Percentiles rank a stretch among this genome's conserved stretches.
Conservation (phyloP, 2,113 vertebrate genomes). For the Poeciliopsis prolifica region DNA sequence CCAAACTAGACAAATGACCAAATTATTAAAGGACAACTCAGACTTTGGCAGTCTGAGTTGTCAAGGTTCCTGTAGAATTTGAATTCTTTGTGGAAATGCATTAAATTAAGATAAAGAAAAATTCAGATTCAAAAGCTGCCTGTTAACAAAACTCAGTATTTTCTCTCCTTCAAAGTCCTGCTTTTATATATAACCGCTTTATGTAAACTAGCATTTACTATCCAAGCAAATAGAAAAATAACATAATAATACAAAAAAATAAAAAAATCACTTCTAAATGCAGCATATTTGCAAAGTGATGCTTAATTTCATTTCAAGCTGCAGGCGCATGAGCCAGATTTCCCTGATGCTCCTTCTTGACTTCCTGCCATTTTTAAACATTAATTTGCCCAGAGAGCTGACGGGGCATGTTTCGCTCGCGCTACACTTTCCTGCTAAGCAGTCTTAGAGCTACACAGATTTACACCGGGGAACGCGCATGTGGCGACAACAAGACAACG, state of each 20-base stretch:
- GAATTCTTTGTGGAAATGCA: too few relatives aligned
- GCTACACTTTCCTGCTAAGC: conserved; percentile 25
- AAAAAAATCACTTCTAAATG: neutral
- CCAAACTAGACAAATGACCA: too few relatives aligned
- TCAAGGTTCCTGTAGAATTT: too few relatives aligned
- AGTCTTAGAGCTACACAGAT: conserved; percentile 40
- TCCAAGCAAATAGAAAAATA: neutral
- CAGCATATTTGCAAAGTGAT: neutral
- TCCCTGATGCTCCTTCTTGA: conserved; percentile 7
- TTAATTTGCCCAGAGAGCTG: conserved; percentile 37
- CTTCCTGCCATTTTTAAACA: conserved; percentile 31
- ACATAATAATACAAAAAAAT: neutral
- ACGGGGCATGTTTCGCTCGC: conserved; percentile 22
- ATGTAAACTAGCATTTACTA: neutral
- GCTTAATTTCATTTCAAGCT: conserved; percentile 16
- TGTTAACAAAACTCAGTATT: too few relatives aligned
- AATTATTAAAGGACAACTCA: too few relatives aligned
- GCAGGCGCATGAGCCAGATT: conserved; percentile 1
- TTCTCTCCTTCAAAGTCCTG: too few relatives aligned
- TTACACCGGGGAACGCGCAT: conserved; percentile 34
- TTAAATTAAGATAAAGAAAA: too few relatives aligned
- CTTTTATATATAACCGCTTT: too few relatives aligned
- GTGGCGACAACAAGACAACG: conserved; percentile 13
- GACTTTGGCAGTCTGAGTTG: too few relatives aligned
- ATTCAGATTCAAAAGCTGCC: too few relatives aligned